phyloP scores from a whole-genome alignment of 2,797 vertebrate species.

The Anolis apletophallus region DNA sequence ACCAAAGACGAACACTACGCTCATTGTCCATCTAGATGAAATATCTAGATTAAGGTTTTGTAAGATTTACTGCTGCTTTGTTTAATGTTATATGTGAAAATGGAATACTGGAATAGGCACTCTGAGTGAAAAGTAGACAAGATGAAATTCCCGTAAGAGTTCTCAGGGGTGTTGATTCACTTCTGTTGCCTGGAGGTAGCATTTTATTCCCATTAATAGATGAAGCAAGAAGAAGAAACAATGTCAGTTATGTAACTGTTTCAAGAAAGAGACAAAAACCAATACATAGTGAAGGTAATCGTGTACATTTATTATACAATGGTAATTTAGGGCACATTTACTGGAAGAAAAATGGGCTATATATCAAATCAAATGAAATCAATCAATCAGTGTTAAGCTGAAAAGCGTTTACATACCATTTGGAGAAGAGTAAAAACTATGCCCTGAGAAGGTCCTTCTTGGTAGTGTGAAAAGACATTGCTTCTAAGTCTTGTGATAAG shows the following conservation, averaged over 20 bases:
- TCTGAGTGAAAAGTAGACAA: constrained; percentile 34
- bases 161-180: not conserved
- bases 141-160: fast-evolving
- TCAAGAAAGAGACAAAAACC: constrained; percentile 15
- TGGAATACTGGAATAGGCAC: not conserved
- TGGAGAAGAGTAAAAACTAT: too few relatives aligned
- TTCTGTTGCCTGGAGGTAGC: not conserved
- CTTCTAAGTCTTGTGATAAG: not conserved
- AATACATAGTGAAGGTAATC: not conserved
- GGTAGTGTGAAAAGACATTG: not conserved
- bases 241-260: not conserved
- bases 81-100: not conserved
- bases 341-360: not conserved
- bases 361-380: too few relatives aligned
- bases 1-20: not conserved
- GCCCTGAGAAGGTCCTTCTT: not conserved
- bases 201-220: not conserved
- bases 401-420: too few relatives aligned
- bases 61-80: not conserved
- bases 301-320: not conserved
- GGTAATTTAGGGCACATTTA: not conserved
- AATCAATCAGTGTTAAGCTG: not conserved
- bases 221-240: not conserved
- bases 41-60: not conserved
- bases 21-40: not conserved